Base-by-base conservation (phyloP, 2,888 invertebrate species). In the Lasioglossum pauxillum region DNA sequence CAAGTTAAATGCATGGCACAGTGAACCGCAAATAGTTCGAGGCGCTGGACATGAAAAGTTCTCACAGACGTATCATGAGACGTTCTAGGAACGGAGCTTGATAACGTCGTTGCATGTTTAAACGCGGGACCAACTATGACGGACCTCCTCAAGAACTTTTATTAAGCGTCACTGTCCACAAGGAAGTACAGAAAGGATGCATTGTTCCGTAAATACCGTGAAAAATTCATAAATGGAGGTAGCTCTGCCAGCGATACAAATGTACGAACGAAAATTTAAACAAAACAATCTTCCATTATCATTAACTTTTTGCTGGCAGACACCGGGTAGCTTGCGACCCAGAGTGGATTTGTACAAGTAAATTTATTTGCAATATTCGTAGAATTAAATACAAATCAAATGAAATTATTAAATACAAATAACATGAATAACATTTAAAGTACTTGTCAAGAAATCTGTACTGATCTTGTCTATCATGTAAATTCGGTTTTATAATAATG, bases 1-100 rank as follows among this genome's bases (percentile, higher is more conserved):
- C 67, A 89, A 85, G 90, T 88, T 90, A 75, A 84, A 75, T 83
- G 82, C 87, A 84, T 76, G 77, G 86, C 77, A 82, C 71, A 78
- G 77, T 83, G 81, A 81, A 88, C 90, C 84, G 86, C 89, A 85
- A 89, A 90, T 89, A 89, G 88, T 85, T 86, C 82, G 86, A 82
- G 87, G 79, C 71, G 74, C 80, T 75, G 86, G 83, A 67, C 82
- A 41, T 82, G 80, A 83, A 86, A 86, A 90, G 89, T 85, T 90
- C 82, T 86, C 85, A 83, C 89, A 86, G 89, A 80, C 89, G 81
- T 87, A 88, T 87, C 85, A 85, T 75, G 91, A 90, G 91, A 90
- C 89, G 88, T 86, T 83, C 85, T 85, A 74, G 73, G 81, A n/a
- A 84, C 85, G 85, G 80, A 87, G 89, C 84, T 79, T 83, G 90